These are phyloP conservation scores for Automeris io DNA, from an alignment of 2,888 invertebrate genomes.

Conservation along the genomic window DNA sequence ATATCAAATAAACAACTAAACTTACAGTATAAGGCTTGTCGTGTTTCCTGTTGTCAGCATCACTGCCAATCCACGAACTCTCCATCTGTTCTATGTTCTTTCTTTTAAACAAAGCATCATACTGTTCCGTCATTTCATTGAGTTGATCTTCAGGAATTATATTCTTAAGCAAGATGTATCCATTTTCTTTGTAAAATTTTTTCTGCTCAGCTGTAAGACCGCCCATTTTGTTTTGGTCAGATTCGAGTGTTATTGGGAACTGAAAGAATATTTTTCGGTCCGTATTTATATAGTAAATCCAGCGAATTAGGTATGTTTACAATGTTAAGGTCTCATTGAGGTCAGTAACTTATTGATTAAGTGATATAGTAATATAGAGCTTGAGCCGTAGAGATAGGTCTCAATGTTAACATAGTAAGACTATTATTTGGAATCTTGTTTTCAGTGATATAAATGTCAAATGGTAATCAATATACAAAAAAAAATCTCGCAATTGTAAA, in stretches of 20 bases:
- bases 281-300: background rate
- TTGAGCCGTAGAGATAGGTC: no score
- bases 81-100: slow-evolving; percentile 70
- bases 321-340: background rate
- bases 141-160: slow-evolving; percentile 58
- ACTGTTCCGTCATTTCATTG: slow-evolving; percentile 58
- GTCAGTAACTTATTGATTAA: no score
- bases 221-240: slow-evolving; percentile 28
- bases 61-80: slow-evolving; percentile 74
- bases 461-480: no score
- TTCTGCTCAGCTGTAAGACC: slow-evolving; percentile 59
- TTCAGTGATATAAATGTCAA: no score
- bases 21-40: slow-evolving; percentile 39
- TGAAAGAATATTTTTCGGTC: background rate
- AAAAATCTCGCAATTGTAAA: no score
- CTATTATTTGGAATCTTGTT: no score
- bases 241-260: background rate
- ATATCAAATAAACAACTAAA: slow-evolving; percentile 4
- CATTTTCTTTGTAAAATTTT: slow-evolving; percentile 69
- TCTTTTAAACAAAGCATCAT: slow-evolving; percentile 67
- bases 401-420: no score
- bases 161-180: slow-evolving; percentile 67
- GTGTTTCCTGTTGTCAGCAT: slow-evolving; percentile 36
- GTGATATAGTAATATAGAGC: no score
- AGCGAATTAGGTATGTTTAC: background rate